A percentile compares a stretch with the other conserved stretches of the same genome.
These are phyloP conservation scores for Meiosimyza decipiens DNA, from an alignment of 2,888 invertebrate species.

Conservation along the genomic window DNA sequence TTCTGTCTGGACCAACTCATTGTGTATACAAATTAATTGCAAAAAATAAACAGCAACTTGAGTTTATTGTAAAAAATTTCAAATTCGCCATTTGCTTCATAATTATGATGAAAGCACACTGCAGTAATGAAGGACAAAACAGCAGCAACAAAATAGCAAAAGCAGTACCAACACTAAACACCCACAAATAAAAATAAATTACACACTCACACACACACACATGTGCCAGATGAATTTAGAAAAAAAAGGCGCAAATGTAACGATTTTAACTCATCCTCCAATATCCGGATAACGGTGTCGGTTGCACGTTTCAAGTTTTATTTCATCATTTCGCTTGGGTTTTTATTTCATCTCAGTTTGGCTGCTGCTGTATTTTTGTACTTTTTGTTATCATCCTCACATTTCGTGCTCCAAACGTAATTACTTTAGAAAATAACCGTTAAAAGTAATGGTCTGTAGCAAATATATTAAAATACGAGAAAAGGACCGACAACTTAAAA, in stretches of 20 bases:
- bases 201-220: neutral
- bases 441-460: conserved; percentile 65
- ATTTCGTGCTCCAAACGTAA: conserved; percentile 60
- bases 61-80: neutral
- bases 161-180: neutral
- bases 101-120: conserved; percentile 24
- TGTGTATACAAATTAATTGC: conserved; percentile 9
- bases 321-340: conserved; percentile 28
- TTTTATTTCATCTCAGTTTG: conserved; percentile 22
- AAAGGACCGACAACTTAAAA: conserved; percentile 26
- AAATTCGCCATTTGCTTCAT: conserved; percentile 4
- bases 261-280: conserved; percentile 9
- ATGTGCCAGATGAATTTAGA: too few species aligned
- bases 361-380: conserved; percentile 33
- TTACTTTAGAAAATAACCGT: conserved; percentile 66
- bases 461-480: conserved; percentile 63
- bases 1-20: conserved; percentile 19
- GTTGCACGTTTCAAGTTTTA: conserved; percentile 30
- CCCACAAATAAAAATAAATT: neutral
- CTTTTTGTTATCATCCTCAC: conserved; percentile 50
- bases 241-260: conserved; percentile 3
- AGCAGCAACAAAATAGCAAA: neutral
- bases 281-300: conserved; percentile 8
- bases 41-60: conserved; percentile 28
- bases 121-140: neutral